phyloP scores from a whole-genome alignment of 1,140 invertebrate genomes.

The Paramacrobiotus metropolitanus region DNA sequence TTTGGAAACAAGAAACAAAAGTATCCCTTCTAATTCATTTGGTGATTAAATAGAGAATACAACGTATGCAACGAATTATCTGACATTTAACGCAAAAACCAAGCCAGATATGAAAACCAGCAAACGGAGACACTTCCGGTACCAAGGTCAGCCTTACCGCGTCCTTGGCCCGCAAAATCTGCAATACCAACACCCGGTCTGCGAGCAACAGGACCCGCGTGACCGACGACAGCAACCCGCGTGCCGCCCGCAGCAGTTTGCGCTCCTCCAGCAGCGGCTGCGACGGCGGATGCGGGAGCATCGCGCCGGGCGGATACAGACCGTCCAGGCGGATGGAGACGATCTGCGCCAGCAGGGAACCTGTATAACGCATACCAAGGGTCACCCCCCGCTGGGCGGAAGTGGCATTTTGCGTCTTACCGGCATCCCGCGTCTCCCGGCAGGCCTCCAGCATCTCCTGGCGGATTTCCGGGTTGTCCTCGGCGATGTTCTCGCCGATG shows the following conservation, averaged over 20 bases:
- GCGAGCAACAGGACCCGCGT: conserved; percentile 87
- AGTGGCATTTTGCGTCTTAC: no score
- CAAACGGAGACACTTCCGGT: no score
- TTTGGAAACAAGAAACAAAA: no score
- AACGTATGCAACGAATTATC: no score
- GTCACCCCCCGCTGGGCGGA: no score
- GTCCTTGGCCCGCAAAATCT: conserved; percentile 79
- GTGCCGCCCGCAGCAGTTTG: conserved; percentile 60
- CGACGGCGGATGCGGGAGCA: no score
- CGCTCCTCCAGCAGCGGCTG: conserved; percentile 37
- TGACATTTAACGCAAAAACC: no score
- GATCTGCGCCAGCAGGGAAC: conserved; percentile 6
- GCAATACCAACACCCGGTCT: conserved; percentile 94
- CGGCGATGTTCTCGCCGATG: conserved; percentile 88
- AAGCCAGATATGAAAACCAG: no score
- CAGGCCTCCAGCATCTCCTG: conserved; percentile 93
- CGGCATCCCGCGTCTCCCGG: conserved; percentile 76
- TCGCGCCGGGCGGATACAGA: no score
- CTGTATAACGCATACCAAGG: no score
- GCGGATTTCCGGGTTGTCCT: conserved; percentile 87
- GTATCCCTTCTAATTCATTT: background rate
- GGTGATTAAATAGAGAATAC: no score
- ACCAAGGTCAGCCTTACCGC: conserved; percentile 38
- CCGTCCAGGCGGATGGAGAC: conserved; percentile 18
- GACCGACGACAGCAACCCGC: conserved; percentile 74